Base-by-base conservation (phyloP, 2,113 vertebrate genomes). In the Chrysochloris asiatica region DNA sequence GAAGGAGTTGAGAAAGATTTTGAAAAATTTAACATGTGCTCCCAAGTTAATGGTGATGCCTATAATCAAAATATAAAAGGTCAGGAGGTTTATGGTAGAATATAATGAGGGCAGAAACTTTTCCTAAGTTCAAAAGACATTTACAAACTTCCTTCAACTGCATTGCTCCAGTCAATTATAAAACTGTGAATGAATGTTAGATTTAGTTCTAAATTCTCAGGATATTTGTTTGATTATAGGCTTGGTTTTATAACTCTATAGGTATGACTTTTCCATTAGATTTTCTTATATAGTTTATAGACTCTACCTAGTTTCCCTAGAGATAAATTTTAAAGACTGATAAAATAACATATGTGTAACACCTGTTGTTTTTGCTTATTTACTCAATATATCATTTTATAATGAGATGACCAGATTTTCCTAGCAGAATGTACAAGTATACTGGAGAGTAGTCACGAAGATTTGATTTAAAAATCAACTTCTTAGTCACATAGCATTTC, bases 301-400 rank as follows among this genome's bases (percentile, higher is more conserved):
- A 33, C 22, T 45, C 65, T 83, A 69, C 24, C 73, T 63, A 81
- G 85, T 48, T 85, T 95, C 67, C 89, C 80, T 59, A 92, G 89
- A 75, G 86, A 91, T 61, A 88, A 84, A 86, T 43, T 48, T 63
- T 91, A 71, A 84, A 93, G 73, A 92, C 38, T 84, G 90, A 88
- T 94, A 38, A 89, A 89, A 24, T 90, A 93, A 85, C 88, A 94
- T 90, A 89, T 89, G 88, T 93, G 85, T 69, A 50, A 47, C 92
- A 92, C 94, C 91, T 95, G 93, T 78, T 92, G 61, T 78, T 84
- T 92, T 93, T 92, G 59, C 78, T 89, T 87, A 89, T 78, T 95
- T 94, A 94, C 33, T 82, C 69, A 79, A 73, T 88, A 41, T 50
- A 72, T 63, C 52, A 21, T 48, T 96, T 93, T 17, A 45, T 79